Base-by-base conservation (phyloP, 1,140 invertebrate genomes). In the Probaryconus sp. region DNA sequence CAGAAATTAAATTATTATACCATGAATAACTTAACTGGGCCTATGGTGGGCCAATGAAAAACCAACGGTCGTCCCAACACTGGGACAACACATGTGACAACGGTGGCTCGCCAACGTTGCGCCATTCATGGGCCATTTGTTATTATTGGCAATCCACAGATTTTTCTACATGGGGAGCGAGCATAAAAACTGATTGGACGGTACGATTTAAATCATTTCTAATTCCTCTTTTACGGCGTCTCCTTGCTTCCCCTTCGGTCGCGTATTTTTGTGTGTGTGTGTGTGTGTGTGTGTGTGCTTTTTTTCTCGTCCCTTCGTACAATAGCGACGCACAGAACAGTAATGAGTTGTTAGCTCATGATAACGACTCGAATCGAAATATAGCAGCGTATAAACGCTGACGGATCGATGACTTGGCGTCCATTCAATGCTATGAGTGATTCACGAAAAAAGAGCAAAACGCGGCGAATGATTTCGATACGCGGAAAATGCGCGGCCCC, bases 391-490 rank as follows among this genome's bases (percentile, higher is more conserved):
- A 65, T 75, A 75, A 63, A 69, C 47, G 72, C 60, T 75, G 65
- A 70, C 58, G 60, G 72, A 75, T 75, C 72, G 65, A 75, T 75
- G 64, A 75, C 65, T 69, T 53, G 55, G 33, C 55, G 64, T 64
- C 65, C 42, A 70, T 75, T 75, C 72, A 75, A 69, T 75, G 16
- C 51, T 35, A 75, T 65, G 72, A 75, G 72, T 75, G 72, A 65
- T 65, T 75, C 72, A 65, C 65, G 58, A 75, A 75, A 75, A 72
- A 75, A 75, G 50, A 75, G 72, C 63, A 75, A 75, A 75, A 64
- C 47, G 24, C 38, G 40, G n/a, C n/a, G 65, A 58, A 75, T 75
- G 64, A 75, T 75, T 75, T 75, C 72, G 64, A 69, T 64, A 69
- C 24, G 63, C 37, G 58, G 72, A 60, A 75, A 69, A 69, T 69